Percentiles rank a stretch among this genome's conserved stretches.
Conservation (phyloP, 2,888 invertebrate genomes). For the Eupithecia vulgata region DNA sequence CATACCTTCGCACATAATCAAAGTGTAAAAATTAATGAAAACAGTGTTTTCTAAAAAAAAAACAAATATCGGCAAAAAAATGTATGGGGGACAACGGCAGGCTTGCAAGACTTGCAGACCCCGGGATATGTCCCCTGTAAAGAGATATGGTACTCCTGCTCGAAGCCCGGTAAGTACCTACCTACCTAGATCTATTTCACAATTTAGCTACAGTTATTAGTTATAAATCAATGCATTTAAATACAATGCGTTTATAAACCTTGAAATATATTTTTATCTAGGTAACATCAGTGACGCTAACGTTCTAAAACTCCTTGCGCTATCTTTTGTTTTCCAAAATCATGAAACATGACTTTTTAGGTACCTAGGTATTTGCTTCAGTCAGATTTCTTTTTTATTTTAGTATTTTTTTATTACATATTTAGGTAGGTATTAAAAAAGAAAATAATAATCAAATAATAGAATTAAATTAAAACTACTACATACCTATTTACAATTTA, state of each 20-base stretch:
- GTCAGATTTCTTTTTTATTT: too few relatives aligned
- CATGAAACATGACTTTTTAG: too few relatives aligned
- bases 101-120: neutral
- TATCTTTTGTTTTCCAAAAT: neutral
- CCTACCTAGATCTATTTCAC: neutral
- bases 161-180: neutral
- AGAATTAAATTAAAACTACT: too few relatives aligned
- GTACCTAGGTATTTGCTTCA: too few relatives aligned
- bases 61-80: neutral
- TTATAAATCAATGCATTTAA: too few relatives aligned
- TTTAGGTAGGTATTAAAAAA: too few relatives aligned
- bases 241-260: too few relatives aligned
- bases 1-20: neutral
- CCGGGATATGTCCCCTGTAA: too few relatives aligned
- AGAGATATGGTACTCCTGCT: neutral
- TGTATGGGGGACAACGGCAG: neutral
- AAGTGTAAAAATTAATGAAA: neutral
- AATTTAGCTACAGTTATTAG: neutral
- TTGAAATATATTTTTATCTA: neutral
- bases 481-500: too few relatives aligned
- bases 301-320: neutral
- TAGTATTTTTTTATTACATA: too few relatives aligned
- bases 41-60: neutral
- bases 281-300: neutral
- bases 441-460: too few relatives aligned